These are phyloP conservation scores for Elgaria multicarinata DNA, from an alignment of 2,113 vertebrate species.

Conservation along the genomic window DNA sequence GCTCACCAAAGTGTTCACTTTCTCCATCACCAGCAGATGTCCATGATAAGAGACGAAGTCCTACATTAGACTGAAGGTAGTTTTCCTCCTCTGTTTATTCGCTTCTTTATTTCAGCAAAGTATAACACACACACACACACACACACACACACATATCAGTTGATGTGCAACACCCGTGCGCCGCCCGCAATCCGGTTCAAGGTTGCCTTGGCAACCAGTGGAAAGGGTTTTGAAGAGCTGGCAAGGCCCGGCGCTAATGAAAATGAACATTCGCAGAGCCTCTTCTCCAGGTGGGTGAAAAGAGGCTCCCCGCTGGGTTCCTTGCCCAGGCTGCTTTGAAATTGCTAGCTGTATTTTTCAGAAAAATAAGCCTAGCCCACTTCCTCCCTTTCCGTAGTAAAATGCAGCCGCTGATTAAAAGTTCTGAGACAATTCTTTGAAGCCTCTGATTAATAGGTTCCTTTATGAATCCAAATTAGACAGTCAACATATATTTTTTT, in stretches of 20 bases:
- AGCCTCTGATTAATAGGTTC: conserved; percentile 71
- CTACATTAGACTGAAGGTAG: conserved; percentile 40
- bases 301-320: conserved; percentile 65
- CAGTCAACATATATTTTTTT: conserved; percentile 40
- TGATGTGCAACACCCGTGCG: conserved; percentile 62
- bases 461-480: conserved; percentile 76
- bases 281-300: conserved; percentile 65
- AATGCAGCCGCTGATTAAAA: conserved; percentile 70
- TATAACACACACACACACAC: conserved; percentile 17
- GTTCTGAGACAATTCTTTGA: conserved; percentile 71
- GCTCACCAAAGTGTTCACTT: conserved; percentile 38
- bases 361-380: conserved; percentile 35
- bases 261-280: conserved; percentile 57
- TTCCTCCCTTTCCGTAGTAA: conserved; percentile 48
- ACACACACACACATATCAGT: conserved; percentile 9
- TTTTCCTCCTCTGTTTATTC: conserved; percentile 50
- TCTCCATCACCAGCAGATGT: conserved; percentile 40
- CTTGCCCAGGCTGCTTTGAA: conserved; percentile 53
- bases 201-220: conserved; percentile 77
- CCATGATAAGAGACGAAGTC: conserved; percentile 53
- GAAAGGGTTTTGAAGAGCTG: conserved; percentile 69
- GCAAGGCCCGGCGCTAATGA: conserved; percentile 64
- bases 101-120: conserved; percentile 67
- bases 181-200: conserved; percentile 55
- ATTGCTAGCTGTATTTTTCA: conserved; percentile 39